Evolutionary conservation across 2,797 vertebrate genomes (phyloP).

Genomic region (Tamandua tetradactyla): DNA sequence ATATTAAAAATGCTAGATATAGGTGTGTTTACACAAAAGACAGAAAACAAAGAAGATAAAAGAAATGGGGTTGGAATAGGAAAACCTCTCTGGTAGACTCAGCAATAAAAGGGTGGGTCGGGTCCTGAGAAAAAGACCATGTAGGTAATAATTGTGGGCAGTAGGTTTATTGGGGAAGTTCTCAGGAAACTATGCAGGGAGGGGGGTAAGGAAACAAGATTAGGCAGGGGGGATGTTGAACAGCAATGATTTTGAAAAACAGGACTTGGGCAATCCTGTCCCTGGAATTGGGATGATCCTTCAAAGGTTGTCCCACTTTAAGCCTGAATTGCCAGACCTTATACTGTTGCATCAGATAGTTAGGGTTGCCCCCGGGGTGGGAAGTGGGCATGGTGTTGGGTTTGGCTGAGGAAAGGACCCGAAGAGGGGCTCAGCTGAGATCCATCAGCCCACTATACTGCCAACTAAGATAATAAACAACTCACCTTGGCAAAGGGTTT

Average conservation of each 20-base stretch:
- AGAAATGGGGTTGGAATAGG: background rate
- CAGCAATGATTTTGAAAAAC: background rate
- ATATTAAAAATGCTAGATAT: conserved; percentile 44
- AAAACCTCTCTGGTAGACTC: background rate
- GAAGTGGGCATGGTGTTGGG: accelerated
- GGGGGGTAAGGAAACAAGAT: background rate
- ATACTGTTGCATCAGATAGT: background rate
- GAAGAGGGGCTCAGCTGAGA: background rate
- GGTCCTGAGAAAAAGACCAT: background rate
- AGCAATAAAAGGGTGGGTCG: background rate
- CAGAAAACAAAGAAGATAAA: background rate
- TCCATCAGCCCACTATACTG: accelerated
- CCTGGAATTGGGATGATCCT: background rate
- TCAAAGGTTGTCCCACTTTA: background rate
- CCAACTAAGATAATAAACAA: background rate
- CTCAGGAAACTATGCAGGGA: background rate
- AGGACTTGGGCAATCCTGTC: background rate
- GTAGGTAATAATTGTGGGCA: background rate
- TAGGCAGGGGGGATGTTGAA: background rate
- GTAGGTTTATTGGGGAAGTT: background rate
- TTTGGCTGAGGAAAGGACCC: background rate
- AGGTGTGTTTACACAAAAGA: background rate
- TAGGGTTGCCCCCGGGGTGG: too few species aligned
- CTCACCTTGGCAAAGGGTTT: background rate
- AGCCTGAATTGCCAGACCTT: background rate